Conservation (phyloP, 2,888 invertebrate genomes). For the Odontomyia ornata region DNA sequence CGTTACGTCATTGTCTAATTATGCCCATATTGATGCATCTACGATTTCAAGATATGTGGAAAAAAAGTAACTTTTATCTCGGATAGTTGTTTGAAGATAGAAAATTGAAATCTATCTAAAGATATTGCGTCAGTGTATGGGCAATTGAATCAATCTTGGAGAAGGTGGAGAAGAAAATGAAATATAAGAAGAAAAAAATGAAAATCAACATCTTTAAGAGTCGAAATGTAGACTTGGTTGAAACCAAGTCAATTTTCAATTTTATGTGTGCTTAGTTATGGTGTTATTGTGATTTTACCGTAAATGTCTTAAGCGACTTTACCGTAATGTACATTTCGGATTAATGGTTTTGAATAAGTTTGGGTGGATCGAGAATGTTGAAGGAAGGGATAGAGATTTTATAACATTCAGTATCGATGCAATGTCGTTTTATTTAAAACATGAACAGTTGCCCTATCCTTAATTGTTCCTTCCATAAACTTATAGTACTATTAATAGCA, state of each 20-base stretch:
- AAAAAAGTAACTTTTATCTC: neutral
- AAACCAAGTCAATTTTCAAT: constrained; percentile 7
- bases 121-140: constrained; percentile 22
- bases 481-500: too few species aligned
- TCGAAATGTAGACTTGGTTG: constrained; percentile 3
- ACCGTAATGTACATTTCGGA: neutral
- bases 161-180: neutral
- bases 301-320: constrained; percentile 9
- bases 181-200: too few species aligned
- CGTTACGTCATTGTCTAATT: constrained; percentile 32
- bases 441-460: too few species aligned
- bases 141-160: neutral
- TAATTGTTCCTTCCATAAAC: too few species aligned
- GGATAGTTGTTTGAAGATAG: neutral
- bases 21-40: constrained; percentile 27
- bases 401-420: too few species aligned
- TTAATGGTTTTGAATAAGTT: too few species aligned
- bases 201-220: neutral
- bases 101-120: constrained; percentile 23
- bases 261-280: neutral
- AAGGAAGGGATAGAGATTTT: too few species aligned
- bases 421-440: too few species aligned
- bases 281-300: constrained; percentile 16
- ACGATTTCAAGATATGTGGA: neutral
- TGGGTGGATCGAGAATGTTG: too few species aligned